These are phyloP conservation scores for Artibeus lituratus DNA, from an alignment of 2,797 vertebrate genomes.

Conservation along the genomic window DNA sequence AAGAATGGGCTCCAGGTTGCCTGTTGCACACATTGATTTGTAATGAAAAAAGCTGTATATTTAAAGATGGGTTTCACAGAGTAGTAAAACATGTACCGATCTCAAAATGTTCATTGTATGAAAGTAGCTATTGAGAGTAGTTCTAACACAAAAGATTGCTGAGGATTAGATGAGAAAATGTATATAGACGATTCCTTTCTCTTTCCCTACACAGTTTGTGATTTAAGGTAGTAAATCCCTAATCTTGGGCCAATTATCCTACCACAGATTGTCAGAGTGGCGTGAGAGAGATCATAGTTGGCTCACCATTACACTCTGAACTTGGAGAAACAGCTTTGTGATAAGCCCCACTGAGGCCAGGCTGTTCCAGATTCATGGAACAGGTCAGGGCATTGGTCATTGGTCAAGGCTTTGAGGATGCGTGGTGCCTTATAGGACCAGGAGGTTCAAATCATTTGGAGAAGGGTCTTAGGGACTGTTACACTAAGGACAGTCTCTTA, in stretches of 20 bases:
- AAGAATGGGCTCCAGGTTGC: neutral
- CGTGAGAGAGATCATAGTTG: neutral
- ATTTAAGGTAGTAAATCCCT: neutral
- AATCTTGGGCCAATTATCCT: neutral
- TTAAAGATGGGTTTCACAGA: slow-evolving; percentile 25
- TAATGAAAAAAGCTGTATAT: neutral
- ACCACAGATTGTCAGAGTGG: neutral
- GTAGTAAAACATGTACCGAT: neutral
- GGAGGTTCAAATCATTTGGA: neutral
- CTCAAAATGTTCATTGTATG: neutral
- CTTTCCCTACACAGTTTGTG: neutral
- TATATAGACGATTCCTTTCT: neutral
- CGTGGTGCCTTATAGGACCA: neutral
- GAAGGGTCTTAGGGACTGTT: neutral
- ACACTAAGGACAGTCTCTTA: neutral
- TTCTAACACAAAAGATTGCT: neutral
- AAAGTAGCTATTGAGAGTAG: neutral
- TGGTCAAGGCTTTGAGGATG: neutral
- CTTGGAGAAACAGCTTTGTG: neutral
- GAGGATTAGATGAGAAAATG: neutral
- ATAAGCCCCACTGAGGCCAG: neutral
- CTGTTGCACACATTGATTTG: neutral
- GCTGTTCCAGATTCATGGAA: neutral
- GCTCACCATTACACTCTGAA: neutral
- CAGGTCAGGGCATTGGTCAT: neutral